Evolutionary conservation across 2,113 vertebrate species (phyloP).

Genomic region (Microcebus jonahi): DNA sequence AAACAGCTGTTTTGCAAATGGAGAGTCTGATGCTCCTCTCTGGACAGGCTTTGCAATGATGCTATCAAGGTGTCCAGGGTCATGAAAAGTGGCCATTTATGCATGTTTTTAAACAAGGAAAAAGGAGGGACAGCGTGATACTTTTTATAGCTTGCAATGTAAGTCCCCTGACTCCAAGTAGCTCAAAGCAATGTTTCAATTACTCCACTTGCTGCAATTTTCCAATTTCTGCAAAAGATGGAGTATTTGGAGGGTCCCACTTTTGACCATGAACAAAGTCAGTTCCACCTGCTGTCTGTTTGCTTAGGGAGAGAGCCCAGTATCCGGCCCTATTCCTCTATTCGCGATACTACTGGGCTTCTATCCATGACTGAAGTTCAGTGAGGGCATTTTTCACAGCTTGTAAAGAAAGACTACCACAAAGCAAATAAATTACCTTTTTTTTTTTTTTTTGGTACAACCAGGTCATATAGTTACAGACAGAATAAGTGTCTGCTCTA

Average conservation of each 20-base stretch:
- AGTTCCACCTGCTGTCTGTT: not conserved
- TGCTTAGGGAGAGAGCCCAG: not conserved
- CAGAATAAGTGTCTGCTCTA: not conserved
- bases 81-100: not conserved
- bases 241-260: not conserved
- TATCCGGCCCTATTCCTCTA: not conserved
- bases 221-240: not conserved
- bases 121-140: not conserved
- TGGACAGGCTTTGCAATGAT: not conserved
- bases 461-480: not conserved
- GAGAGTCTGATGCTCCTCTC: not conserved
- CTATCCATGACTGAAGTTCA: not conserved
- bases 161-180: not conserved
- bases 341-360: not conserved
- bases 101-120: not conserved
- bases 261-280: not conserved
- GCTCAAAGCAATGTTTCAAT: not conserved
- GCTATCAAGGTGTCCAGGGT: not conserved
- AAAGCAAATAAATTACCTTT: not conserved
- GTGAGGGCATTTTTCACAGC: not conserved
- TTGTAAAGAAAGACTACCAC: constrained; percentile 2
- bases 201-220: not conserved
- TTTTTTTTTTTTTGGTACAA: not conserved
- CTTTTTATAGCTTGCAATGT: not conserved
- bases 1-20: not conserved